phyloP scores from a whole-genome alignment of 2,888 invertebrate species.

The Leucophenga montana region DNA sequence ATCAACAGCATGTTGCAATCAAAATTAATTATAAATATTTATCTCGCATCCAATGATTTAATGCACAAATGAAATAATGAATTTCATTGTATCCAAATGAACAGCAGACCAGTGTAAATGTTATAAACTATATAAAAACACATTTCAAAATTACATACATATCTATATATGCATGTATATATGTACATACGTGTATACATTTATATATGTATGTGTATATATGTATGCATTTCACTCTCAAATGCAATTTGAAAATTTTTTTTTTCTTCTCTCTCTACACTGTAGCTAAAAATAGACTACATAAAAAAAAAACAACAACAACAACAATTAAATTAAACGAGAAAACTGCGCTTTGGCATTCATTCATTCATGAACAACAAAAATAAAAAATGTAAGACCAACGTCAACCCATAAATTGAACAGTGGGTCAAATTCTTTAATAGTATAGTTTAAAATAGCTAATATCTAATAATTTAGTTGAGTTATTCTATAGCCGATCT shows the following conservation, averaged over 20 bases:
- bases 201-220: too few relatives aligned
- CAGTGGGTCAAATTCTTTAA: not conserved
- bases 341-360: constrained; percentile 42
- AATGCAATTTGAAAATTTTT: constrained; percentile 40
- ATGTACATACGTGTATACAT: constrained; percentile 13
- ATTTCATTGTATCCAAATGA: too few relatives aligned
- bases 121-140: not conserved
- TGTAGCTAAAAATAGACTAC: constrained; percentile 41
- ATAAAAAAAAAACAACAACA: constrained; percentile 35
- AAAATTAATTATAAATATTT: too few relatives aligned
- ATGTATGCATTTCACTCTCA: constrained; percentile 25
- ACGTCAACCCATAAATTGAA: constrained; percentile 6
- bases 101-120: not conserved
- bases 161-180: not conserved
- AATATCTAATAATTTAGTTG: too few relatives aligned
- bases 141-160: not conserved
- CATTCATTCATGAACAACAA: constrained; percentile 37
- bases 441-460: too few relatives aligned
- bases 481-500: too few relatives aligned
- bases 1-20: too few relatives aligned
- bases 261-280: constrained; percentile 32
- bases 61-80: too few relatives aligned
- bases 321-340: constrained; percentile 42
- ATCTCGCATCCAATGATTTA: too few relatives aligned
- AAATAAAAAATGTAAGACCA: constrained; percentile 35